Base-by-base conservation (phyloP, 2,888 invertebrate genomes). In the Drosophila pseudotalamancana region DNA sequence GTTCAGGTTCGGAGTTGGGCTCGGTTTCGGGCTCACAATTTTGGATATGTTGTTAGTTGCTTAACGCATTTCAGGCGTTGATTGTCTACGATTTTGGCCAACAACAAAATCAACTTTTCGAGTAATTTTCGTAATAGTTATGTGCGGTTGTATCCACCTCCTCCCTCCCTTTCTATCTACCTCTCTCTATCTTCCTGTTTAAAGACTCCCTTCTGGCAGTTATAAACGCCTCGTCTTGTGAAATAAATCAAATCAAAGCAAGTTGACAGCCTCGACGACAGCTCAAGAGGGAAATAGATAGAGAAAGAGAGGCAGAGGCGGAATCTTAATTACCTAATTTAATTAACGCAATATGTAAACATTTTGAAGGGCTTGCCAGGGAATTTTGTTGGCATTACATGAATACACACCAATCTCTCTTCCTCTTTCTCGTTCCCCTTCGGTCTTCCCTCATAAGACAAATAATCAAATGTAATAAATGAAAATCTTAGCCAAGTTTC, bases 261-360 rank as follows among this genome's bases (percentile, higher is more conserved):
- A 72, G 63, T 45, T 68, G 77, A 67, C 77, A 72, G 60, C 21
- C 25, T 6, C 57, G 62, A 25, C 21, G 49, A 70, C 59, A 39
- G 46, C 39, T 45, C 32, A 9, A 14, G 16, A 25, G 29, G 16
- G n/a, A 6, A 12, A 9, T 16, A 25, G 25, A 27, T n/a, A 16
- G 18, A 12, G 11, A 8, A 6, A 12, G 18, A 16, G 37, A n/a
- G 19, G n/a, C 6, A 11, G 21, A 14, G 9, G 2, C 4, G 34
- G 12, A n/a, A 4, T 8, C 42, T 54, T 70, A 77, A 82, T 82
- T 75, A 69, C 49, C 65, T 78, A 61, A 78, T 72, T 78, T 72
- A 82, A 78, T 75, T 75, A 82, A 78, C 59, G 62, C 65, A 54
- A 68, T 66, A 72, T 75, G 72, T 59, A 68, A 81, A 78, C 67